phyloP scores from a whole-genome alignment of 2,888 invertebrate genomes.

The Corbicula japonica region DNA sequence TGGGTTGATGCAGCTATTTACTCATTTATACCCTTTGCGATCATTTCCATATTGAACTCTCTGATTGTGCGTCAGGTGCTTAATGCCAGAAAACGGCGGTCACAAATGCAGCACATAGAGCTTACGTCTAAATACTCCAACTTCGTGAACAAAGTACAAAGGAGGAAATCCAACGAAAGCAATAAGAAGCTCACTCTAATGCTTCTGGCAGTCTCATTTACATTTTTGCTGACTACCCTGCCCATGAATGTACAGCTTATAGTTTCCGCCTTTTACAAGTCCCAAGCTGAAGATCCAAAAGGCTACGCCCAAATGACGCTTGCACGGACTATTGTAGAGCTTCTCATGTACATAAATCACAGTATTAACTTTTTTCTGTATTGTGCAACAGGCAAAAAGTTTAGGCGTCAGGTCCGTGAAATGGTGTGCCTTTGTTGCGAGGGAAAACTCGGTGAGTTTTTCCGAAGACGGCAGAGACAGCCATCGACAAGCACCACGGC shows the following conservation, averaged over 20 bases:
- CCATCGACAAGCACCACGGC: constrained; percentile 2
- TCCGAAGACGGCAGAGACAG: neutral
- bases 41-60: constrained; percentile 81
- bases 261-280: constrained; percentile 62
- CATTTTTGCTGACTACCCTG: constrained; percentile 83
- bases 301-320: constrained; percentile 70
- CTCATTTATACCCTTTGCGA: constrained; percentile 83
- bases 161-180: constrained; percentile 66
- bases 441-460: constrained; percentile 24
- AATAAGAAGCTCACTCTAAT: constrained; percentile 82
- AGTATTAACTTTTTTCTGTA: constrained; percentile 83
- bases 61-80: constrained; percentile 84
- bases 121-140: constrained; percentile 35
- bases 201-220: constrained; percentile 84
- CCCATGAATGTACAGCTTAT: constrained; percentile 82
- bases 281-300: constrained; percentile 53
- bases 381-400: constrained; percentile 80
- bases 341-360: constrained; percentile 84
- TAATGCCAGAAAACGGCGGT: constrained; percentile 66
- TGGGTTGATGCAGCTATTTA: constrained; percentile 85
- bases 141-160: constrained; percentile 24
- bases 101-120: constrained; percentile 56
- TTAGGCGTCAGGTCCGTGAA: constrained; percentile 68
- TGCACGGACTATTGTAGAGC: constrained; percentile 79
- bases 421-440: constrained; percentile 65